Evolutionary conservation across 2,888 invertebrate species (phyloP).

Genomic region (Byasa hedistus): DNA sequence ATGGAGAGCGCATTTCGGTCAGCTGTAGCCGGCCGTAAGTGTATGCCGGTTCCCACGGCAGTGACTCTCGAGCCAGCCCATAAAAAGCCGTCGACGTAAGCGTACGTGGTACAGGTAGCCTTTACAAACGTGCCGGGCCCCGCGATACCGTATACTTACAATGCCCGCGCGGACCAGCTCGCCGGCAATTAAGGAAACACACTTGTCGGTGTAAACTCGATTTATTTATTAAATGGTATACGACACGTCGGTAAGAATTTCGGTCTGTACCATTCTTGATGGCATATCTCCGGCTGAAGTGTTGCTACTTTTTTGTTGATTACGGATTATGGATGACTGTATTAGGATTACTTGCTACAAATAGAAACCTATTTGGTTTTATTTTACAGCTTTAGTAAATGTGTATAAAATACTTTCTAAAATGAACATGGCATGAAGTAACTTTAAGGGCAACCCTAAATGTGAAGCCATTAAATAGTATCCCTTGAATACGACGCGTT

Average conservation of each 20-base stretch:
- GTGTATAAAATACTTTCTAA: too few species aligned
- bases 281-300: conserved; percentile 1
- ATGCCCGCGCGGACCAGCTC: conserved; percentile 45
- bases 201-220: conserved; percentile 39
- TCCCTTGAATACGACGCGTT: conserved; percentile 55
- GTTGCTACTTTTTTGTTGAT: neutral
- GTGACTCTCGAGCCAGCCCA: conserved; percentile 71
- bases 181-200: conserved; percentile 53
- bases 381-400: neutral
- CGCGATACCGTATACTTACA: conserved; percentile 59
- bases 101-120: conserved; percentile 73
- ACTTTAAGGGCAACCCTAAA: conserved; percentile 20
- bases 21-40: conserved; percentile 74
- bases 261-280: conserved; percentile 30
- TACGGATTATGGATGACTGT: neutral
- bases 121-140: conserved; percentile 62
- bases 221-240: conserved; percentile 46
- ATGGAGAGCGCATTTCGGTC: conserved; percentile 79
- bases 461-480: conserved; percentile 48
- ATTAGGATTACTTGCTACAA: neutral
- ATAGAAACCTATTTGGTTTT: neutral
- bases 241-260: conserved; percentile 28
- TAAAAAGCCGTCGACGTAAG: conserved; percentile 75
- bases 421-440: neutral
- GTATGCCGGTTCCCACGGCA: conserved; percentile 78